Conservation (phyloP, 2,797 vertebrate species). For the Eospalax fontanierii region DNA sequence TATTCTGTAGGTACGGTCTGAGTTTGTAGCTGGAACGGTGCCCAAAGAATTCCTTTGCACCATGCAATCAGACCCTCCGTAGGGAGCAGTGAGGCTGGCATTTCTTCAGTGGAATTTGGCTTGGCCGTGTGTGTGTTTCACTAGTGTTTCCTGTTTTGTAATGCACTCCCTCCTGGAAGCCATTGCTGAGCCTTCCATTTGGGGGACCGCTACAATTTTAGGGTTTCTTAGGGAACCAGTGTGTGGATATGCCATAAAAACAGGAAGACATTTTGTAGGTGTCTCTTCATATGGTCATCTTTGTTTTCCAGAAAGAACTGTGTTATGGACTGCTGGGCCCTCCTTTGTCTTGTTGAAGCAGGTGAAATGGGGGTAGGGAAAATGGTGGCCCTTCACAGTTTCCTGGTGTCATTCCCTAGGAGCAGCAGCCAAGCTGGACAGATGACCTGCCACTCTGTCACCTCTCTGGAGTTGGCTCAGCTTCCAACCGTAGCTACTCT, state of each 20-base stretch:
- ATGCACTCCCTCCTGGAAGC: background rate
- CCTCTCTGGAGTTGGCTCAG: conserved; percentile 95
- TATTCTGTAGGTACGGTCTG: background rate
- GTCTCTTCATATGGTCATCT: background rate
- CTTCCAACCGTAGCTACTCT: conserved; percentile 95
- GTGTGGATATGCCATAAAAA: background rate
- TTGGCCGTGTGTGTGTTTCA: background rate
- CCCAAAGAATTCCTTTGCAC: background rate
- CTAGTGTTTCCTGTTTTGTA: accelerated
- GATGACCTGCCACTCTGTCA: conserved; percentile 97
- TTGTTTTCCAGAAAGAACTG: background rate
- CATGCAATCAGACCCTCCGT: background rate
- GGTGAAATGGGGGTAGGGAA: background rate
- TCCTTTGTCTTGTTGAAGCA: background rate
- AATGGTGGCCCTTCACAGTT: background rate
- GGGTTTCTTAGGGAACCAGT: background rate
- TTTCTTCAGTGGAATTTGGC: background rate
- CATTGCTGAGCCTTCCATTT: background rate
- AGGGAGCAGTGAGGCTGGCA: background rate
- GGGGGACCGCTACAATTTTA: background rate
- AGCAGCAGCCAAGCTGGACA: conserved; percentile 97
- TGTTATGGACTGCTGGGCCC: background rate
- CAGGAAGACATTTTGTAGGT: background rate
- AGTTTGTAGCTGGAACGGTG: too few species aligned
- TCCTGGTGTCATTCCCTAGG: conserved; percentile 81